Percentiles rank a stretch among this genome's conserved stretches.
These are phyloP conservation scores for Drosophila buzzatii DNA, from an alignment of 2,888 invertebrate genomes.

Conservation along the genomic window DNA sequence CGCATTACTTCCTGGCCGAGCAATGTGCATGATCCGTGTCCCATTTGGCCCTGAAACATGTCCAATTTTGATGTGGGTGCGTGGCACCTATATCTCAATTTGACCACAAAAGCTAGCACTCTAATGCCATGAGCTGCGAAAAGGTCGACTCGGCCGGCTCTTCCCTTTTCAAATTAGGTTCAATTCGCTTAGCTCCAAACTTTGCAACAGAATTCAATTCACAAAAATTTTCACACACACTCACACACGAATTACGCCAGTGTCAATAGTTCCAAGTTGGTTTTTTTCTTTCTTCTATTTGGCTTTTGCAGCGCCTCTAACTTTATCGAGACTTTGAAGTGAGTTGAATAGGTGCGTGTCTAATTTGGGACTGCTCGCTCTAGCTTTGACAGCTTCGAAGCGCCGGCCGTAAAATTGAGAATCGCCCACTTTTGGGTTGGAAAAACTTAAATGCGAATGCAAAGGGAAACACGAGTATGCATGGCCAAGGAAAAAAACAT, in stretches of 20 bases:
- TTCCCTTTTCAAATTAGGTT: constrained; percentile 29
- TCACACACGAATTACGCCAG: constrained; percentile 40
- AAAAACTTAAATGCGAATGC: constrained; percentile 25
- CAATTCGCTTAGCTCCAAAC: constrained; percentile 29
- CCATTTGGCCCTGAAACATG: constrained; percentile 41
- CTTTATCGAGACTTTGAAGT: constrained; percentile 60
- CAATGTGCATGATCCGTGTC: constrained; percentile 11
- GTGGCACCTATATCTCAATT: constrained; percentile 69
- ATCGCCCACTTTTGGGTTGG: constrained; percentile 32
- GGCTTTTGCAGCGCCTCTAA: constrained; percentile 20
- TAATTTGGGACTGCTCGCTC: constrained; percentile 28
- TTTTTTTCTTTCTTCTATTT: neutral
- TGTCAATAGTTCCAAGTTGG: constrained; percentile 60
- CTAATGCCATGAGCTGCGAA: constrained; percentile 56
- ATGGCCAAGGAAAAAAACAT: neutral
- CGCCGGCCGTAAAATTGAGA: constrained; percentile 41
- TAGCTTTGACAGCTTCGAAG: constrained; percentile 30
- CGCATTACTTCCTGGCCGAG: constrained; percentile 2
- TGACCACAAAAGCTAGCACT: constrained; percentile 69
- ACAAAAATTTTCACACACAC: constrained; percentile 21
- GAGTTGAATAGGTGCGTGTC: constrained; percentile 69
- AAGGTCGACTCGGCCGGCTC: constrained; percentile 35
- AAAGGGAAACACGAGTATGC: constrained; percentile 13
- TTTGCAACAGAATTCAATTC: constrained; percentile 59
- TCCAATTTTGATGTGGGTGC: constrained; percentile 66